Evolutionary conservation across 2,888 invertebrate genomes (phyloP), one percentile per base, ranked within the genome.

Genomic region (Argyresthia goedartella): DNA sequence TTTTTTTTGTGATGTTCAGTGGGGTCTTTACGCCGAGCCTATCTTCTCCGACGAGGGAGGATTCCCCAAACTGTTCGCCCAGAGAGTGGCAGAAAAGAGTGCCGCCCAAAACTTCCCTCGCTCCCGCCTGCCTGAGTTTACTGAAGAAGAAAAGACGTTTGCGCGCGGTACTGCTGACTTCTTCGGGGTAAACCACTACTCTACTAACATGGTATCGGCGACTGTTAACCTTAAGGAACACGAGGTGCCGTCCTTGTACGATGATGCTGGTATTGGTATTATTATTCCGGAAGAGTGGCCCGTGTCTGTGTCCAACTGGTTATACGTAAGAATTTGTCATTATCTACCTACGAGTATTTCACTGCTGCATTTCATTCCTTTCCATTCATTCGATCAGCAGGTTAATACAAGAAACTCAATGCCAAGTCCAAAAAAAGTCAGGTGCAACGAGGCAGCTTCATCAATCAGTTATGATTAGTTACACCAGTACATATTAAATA

Each of bases 131-230:
- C 88, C 88, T 0, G 60, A 62, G 13, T 87, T 88, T 59, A 76
- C 81, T 0, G 63, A 68, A 11, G 73, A 79, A 49, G 87, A 88
- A 66, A 66, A 60, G 8, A 57, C 56, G 0, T 69, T 71, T 1
- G 68, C 71, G 0, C 67, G 61, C 50, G 84, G 84, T 2, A 14
- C 74, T 0, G 58, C 62, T 0, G 84, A 84, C 55, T 85, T 81
- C 63, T 71, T 81, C 14, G 81, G 93, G 0, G 76, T 94, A 3
- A 94, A 94, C 63, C 89, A 91, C 54, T 95, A 94, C 65, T 89
- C 91, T 0, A 70, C 87, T 0, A 60, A 3, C 0, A 35, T 68
- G 1, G 53, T 73, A 8, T 72, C 73, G 0, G 71, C 71, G 0
- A 62, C 63, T 0, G 61, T 70, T 4, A 35, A 44, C 11, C 14